Base-by-base conservation (phyloP, 2,888 invertebrate species). In the Ligdia adustata region DNA sequence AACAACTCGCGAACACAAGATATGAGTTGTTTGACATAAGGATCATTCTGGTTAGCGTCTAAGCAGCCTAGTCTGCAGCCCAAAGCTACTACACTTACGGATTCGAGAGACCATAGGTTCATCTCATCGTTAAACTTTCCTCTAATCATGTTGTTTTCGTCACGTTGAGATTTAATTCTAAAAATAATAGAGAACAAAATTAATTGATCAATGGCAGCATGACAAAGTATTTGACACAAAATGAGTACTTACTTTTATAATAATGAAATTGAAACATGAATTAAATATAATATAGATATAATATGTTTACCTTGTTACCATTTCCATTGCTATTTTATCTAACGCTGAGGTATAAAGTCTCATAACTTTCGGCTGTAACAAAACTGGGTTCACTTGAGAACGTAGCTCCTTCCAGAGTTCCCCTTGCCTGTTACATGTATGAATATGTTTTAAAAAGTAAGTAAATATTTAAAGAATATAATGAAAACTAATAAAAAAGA, bases 381-480 rank as follows among this genome's bases (percentile, higher is more conserved):
- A 92, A n/a, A 94, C 92, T 55, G 94, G 94, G 67, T 95, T 95
- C 0, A 95, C 95, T 55, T 93, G 93, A 3, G 92, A 92, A 28
- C 96, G 91, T 53, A 96, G 93, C 47, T 92, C 85, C 72, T 94
- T 93, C 96, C 96, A 96, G 33, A 92, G 91, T 58, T 95, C 93
- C 0, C 95, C 95, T 63, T 96, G 94, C 3, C 96, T 96, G 72
- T n/a, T n/a, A n/a, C n/a, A n/a, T n/a, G n/a, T n/a, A n/a, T n/a
- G n/a, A n/a, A n/a, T n/a, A n/a, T n/a, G n/a, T n/a, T n/a, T n/a
- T n/a, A n/a, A n/a, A n/a, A n/a, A n/a, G n/a, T n/a, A n/a, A n/a
- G n/a, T n/a, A n/a, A n/a, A n/a, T n/a, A n/a, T n/a, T n/a, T 0
- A 63, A 69, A n/a, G n/a, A n/a, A n/a, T n/a, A n/a, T n/a, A n/a